Conservation (phyloP, 1,140 invertebrate genomes). For the Bombus superbus region DNA sequence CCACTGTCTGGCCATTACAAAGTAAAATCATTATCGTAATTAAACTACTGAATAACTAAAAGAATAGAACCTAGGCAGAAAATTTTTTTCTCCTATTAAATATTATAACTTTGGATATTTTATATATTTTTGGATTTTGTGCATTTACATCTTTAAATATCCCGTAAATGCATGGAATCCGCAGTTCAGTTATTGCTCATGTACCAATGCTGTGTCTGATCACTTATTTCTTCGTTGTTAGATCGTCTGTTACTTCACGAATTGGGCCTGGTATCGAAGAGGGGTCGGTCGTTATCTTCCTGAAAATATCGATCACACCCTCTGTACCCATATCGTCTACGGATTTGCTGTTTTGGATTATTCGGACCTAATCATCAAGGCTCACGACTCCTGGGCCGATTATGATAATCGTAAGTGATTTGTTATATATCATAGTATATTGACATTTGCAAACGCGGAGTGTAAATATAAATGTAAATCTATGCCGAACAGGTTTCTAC, state of each 20-base stretch:
- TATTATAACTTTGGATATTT: not conserved
- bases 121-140: too few relatives aligned
- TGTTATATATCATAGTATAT: not conserved
- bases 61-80: not conserved
- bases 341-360: slow-evolving; percentile 94
- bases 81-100: too few relatives aligned
- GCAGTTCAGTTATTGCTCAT: too few relatives aligned
- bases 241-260: slow-evolving; percentile 96
- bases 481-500: slow-evolving; percentile 87
- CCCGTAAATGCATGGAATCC: too few relatives aligned
- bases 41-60: not conserved
- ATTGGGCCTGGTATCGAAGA: slow-evolving; percentile 96
- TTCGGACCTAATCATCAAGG: slow-evolving; percentile 89
- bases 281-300: slow-evolving; percentile 91
- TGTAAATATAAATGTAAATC: not conserved
- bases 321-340: slow-evolving; percentile 96
- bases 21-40: slow-evolving; percentile 47
- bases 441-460: rapidly evolving
- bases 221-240: slow-evolving; percentile 75
- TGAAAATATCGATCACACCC: slow-evolving; percentile 91
- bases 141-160: too few relatives aligned
- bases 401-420: slow-evolving; percentile 89
- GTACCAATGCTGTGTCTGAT: not conserved
- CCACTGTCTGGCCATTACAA: slow-evolving; percentile 79
- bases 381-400: slow-evolving; percentile 95